A percentile compares a stretch with the other conserved stretches of the same genome.
These are phyloP conservation scores for Hippasteria phrygiana DNA, from an alignment of 53 echinoderm and acorn worm species.

Conservation along the genomic window DNA sequence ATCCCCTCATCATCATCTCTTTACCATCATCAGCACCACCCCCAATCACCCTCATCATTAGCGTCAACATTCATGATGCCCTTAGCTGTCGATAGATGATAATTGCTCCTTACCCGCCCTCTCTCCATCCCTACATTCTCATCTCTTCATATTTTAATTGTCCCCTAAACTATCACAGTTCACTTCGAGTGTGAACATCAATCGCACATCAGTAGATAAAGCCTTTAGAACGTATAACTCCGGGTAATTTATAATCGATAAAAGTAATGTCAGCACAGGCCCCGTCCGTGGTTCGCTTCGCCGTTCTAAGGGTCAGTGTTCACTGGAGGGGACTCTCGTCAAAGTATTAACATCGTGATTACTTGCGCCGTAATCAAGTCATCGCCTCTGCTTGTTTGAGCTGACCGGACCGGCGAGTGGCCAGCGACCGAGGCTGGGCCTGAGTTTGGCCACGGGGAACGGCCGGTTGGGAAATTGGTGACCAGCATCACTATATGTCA, in stretches of 20 bases:
- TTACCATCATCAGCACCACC: too few relatives aligned
- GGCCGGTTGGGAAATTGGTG: not conserved
- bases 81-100: too few relatives aligned
- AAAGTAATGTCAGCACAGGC: not conserved
- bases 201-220: too few relatives aligned
- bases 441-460: not conserved
- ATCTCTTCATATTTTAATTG: too few relatives aligned
- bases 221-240: not conserved
- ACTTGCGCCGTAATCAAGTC: not conserved
- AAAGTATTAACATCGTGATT: not conserved
- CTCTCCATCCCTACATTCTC: too few relatives aligned
- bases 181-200: too few relatives aligned
- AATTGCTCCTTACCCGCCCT: too few relatives aligned
- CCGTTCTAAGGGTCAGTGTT: constrained; percentile 2
- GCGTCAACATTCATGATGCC: too few relatives aligned
- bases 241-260: not conserved
- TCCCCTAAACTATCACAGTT: too few relatives aligned
- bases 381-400: not conserved
- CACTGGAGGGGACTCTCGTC: constrained; percentile 2
- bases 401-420: not conserved
- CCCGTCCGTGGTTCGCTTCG: too few relatives aligned
- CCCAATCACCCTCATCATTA: too few relatives aligned
- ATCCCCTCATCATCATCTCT: too few relatives aligned
- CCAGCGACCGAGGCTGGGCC: not conserved
- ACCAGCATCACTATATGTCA: constrained; percentile 4